Evolutionary conservation across 2,797 vertebrate species (phyloP).

Genomic region (Cercopithecus neglectus): DNA sequence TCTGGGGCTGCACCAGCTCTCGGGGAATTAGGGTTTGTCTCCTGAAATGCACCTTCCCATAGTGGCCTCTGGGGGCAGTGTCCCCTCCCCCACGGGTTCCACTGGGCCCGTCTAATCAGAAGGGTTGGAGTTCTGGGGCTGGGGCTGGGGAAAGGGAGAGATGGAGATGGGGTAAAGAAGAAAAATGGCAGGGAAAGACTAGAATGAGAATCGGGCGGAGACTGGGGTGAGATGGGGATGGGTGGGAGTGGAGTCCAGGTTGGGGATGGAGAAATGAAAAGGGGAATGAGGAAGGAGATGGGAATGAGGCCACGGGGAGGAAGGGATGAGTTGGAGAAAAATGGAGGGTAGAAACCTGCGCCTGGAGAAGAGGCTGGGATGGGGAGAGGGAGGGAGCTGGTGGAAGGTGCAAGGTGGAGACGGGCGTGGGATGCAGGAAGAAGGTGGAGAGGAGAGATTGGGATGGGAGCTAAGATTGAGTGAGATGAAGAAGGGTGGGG

Average conservation of each 20-base stretch:
- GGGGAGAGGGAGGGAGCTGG: not conserved
- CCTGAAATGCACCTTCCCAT: not conserved
- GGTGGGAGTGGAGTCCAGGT: not conserved
- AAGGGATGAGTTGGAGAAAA: not conserved
- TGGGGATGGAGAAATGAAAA: not conserved
- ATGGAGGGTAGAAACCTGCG: not conserved
- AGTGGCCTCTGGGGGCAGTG: conserved; percentile 24
- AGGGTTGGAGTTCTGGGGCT: not conserved
- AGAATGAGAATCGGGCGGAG: not conserved
- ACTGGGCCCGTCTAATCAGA: not conserved
- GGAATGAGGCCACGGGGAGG: not conserved
- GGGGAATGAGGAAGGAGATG: not conserved
- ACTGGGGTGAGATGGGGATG: not conserved
- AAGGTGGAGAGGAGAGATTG: not conserved
- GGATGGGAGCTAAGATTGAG: not conserved
- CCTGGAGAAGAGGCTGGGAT: not conserved
- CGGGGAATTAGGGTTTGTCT: not conserved
- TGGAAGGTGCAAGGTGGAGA: not conserved
- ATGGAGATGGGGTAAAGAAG: not conserved
- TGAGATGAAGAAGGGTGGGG: not conserved
- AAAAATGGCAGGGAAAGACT: not conserved
- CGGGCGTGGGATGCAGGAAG: not conserved
- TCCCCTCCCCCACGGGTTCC: not conserved
- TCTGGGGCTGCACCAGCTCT: not conserved
- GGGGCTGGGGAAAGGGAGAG: not conserved